Base-by-base conservation (phyloP, 1,140 invertebrate species). In the Solenopsis invicta region DNA sequence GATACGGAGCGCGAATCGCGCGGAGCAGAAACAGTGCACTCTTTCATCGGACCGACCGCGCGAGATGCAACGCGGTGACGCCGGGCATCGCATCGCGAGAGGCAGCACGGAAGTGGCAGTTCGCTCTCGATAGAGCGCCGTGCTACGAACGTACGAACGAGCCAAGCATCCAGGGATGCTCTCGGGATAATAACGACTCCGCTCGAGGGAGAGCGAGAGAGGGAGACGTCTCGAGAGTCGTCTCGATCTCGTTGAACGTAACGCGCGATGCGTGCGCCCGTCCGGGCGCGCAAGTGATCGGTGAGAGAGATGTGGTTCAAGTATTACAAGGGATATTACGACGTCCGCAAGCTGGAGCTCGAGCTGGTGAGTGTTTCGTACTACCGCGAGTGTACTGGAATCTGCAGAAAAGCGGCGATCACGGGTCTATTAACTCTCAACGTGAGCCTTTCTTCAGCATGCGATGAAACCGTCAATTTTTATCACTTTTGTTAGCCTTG, bases 311-410 rank as follows among this genome's bases (percentile, higher is more conserved):
- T 92, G 93, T 93, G 91, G 93, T 93, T 94, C 88, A 94, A 94
- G 56, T 94, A 94, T 88, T 91, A 94, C 91, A 93, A 92, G 69
- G 93, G 94, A 92, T 93, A 93, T 86, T 94, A 94, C 90, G 92
- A 94, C 72, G 90, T 94, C n/a, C 86, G 93, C 54, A 94, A 94
- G 90, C 86, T 91, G 67, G 87, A 92, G 80, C 62, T 90, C n/a
- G 88, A 90, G 45, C 88, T 93, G 92, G 94, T 94, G 87, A 94
- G 93, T 91, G 59, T 64, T 41, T 21, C 37, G 6, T 45, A 12
- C 52, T 41, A 21, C 0, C 18, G 5, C 34, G 61, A 37, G 67
- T 52, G 12, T 13, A 29, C 29, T 29, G 29, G 2, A 29, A 29
- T 2, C 29, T 29, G 29, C 29, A 37, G 77, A 8, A 52, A 37